Conservation (phyloP, 2,113 vertebrate species). For the Crotalus viridis region DNA sequence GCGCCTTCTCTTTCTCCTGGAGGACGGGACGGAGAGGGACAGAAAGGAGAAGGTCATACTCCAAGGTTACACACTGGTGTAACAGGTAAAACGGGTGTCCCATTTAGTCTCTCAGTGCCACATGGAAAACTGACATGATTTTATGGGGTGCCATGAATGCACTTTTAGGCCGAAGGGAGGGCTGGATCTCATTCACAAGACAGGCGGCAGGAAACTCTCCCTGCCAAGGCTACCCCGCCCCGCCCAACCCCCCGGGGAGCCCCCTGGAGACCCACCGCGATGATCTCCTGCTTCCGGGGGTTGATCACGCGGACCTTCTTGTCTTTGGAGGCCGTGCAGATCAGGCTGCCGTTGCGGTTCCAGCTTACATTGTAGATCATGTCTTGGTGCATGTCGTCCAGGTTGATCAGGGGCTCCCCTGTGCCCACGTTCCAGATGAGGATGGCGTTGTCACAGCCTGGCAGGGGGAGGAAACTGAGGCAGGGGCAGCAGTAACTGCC, state of each 20-base stretch:
- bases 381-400: slow-evolving; percentile 94
- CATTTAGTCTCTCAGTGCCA: background rate
- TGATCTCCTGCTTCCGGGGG: slow-evolving; percentile 83
- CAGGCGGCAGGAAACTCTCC: background rate
- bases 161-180: background rate
- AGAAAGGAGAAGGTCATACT: background rate
- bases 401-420: slow-evolving; percentile 83
- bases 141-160: background rate
- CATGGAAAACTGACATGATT: background rate
- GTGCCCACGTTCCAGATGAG: slow-evolving; percentile 97
- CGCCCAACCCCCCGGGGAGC: background rate
- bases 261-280: slow-evolving; percentile 77
- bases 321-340: slow-evolving; percentile 96
- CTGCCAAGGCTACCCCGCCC: background rate
- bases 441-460: slow-evolving; percentile 90
- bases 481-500: background rate
- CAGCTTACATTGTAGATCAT: slow-evolving; percentile 92
- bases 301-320: slow-evolving; percentile 92
- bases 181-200: background rate
- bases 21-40: background rate
- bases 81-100: background rate
- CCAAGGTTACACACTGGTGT: background rate
- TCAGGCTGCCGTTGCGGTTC: slow-evolving; percentile 92
- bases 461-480: background rate
- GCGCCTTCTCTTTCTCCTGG: slow-evolving; percentile 95